Evolutionary conservation across 2,113 vertebrate species (phyloP).

Genomic region (Eidolon helvum): DNA sequence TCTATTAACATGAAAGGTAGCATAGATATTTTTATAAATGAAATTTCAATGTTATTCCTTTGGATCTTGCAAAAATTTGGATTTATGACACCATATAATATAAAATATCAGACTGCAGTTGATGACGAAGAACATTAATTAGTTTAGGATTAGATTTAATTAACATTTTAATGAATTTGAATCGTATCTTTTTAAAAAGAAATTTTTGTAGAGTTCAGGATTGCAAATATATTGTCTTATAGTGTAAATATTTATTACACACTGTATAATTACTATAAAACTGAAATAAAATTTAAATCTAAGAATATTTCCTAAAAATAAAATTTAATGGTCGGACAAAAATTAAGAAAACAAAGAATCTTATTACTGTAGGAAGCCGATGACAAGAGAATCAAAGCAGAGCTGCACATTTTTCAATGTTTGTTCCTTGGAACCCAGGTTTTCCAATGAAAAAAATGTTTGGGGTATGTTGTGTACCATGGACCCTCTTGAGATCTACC

Average conservation of each 20-base stretch:
- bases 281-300: conserved; percentile 16
- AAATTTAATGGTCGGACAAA: neutral
- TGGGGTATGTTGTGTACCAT: neutral
- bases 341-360: neutral
- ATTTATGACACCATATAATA: neutral
- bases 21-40: conserved; percentile 20
- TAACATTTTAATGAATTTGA: conserved; percentile 31
- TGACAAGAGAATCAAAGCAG: neutral
- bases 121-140: neutral
- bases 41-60: conserved; percentile 1
- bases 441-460: neutral
- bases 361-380: neutral
- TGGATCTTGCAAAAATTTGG: neutral
- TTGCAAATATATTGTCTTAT: neutral
- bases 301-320: conserved; percentile 15
- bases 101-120: conserved; percentile 19
- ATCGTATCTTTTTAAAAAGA: neutral
- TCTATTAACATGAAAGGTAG: neutral
- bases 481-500: neutral
- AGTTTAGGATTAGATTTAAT: conserved; percentile 31
- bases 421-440: neutral
- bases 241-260: neutral
- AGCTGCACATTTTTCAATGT: neutral
- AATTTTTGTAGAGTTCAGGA: conserved; percentile 13
- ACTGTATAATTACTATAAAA: neutral